Percentiles rank a stretch among this genome's conserved stretches.
Conservation (phyloP, 2,797 vertebrate genomes). For the Gallinago stenura region DNA sequence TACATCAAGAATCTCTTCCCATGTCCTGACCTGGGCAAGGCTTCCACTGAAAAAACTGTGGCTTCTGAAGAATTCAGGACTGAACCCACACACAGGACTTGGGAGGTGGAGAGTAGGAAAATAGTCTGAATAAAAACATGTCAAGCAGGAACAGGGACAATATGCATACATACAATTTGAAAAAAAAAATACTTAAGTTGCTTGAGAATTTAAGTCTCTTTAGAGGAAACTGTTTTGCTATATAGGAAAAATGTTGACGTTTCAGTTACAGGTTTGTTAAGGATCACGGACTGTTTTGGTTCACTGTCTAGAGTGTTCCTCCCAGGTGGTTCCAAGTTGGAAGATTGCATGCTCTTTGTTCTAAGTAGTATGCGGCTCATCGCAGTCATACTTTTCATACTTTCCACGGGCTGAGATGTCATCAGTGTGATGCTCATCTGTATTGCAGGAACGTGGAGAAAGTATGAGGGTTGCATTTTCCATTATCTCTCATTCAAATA, state of each 20-base stretch:
- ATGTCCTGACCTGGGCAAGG: background rate
- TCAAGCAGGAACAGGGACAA: background rate
- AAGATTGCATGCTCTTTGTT: conserved; percentile 37
- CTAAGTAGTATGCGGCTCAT: background rate
- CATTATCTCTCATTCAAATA: background rate
- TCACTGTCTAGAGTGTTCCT: conserved; percentile 37
- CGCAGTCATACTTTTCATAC: background rate
- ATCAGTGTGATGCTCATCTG: background rate
- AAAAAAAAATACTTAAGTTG: background rate
- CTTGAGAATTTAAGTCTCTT: conserved; percentile 31
- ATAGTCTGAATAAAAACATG: background rate
- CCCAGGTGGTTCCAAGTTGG: conserved; percentile 18
- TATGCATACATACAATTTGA: background rate
- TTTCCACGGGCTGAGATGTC: background rate
- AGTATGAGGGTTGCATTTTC: background rate
- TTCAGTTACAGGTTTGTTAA: conserved; percentile 50
- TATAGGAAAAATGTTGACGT: conserved; percentile 14
- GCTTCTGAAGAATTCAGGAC: background rate
- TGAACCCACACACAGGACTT: background rate
- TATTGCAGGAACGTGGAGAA: background rate
- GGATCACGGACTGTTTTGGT: conserved; percentile 44
- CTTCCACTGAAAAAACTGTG: background rate
- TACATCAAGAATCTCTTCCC: background rate
- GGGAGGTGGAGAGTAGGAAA: conserved; percentile 24
- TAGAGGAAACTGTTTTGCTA: background rate